Evolutionary conservation across 1,140 invertebrate species (phyloP).

Genomic region (Steinernema khuongi): DNA sequence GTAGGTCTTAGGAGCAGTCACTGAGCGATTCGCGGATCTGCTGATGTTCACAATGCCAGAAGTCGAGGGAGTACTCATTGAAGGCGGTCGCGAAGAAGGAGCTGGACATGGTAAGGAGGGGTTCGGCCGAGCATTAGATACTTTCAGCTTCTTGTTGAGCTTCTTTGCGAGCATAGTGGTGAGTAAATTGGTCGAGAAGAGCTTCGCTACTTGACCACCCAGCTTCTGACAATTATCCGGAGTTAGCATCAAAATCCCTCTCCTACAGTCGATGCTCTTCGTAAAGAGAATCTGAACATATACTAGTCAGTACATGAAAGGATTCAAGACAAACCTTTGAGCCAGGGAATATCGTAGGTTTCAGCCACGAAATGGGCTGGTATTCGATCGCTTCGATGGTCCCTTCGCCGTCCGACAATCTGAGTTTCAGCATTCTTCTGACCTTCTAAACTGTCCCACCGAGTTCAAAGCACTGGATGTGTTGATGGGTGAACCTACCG

Average conservation of each 20-base stretch:
- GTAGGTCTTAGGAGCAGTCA: background rate
- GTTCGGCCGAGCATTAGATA: background rate
- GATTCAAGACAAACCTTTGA: background rate
- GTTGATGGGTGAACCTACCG: no score
- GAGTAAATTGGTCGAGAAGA: background rate
- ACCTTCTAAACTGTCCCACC: background rate
- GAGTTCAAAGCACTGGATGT: background rate
- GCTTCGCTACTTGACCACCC: conserved; percentile 13
- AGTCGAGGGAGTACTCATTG: no score
- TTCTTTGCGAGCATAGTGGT: background rate
- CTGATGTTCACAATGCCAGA: no score
- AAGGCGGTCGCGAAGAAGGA: no score
- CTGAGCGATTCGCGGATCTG: no score
- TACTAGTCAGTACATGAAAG: background rate
- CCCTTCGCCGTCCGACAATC: background rate
- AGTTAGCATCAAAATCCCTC: background rate
- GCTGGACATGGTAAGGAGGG: no score
- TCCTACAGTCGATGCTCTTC: background rate
- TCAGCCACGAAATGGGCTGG: background rate
- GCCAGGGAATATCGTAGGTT: background rate
- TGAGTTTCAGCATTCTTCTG: background rate
- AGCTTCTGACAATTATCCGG: conserved; percentile 8
- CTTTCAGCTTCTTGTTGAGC: background rate
- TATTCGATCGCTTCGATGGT: background rate
- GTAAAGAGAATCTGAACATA: background rate